phyloP scores from a whole-genome alignment of 2,797 vertebrate species.

The Orientallactaga sibirica region DNA sequence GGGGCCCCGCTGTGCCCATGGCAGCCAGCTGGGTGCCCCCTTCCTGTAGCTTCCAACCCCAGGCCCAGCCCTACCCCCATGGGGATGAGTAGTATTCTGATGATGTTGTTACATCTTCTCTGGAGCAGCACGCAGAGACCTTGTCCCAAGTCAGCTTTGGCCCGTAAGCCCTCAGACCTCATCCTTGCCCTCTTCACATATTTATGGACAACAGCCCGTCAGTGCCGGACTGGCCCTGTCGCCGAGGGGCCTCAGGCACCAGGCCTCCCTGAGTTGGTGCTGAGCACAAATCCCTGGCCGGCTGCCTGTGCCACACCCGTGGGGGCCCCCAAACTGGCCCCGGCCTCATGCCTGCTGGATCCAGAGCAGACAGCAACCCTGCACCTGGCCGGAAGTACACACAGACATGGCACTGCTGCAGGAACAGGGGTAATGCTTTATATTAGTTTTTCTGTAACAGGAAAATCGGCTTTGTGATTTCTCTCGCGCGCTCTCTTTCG shows the following conservation, averaged over 20 bases:
- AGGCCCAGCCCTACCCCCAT: neutral
- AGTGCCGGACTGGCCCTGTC: too few species aligned
- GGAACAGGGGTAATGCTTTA: conserved; percentile 78
- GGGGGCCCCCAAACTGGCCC: neutral
- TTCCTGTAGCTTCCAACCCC: neutral
- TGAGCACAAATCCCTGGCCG: neutral
- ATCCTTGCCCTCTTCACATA: neutral
- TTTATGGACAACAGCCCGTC: too few species aligned
- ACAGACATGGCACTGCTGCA: conserved; percentile 43
- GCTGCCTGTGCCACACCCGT: neutral
- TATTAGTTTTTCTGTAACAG: conserved; percentile 85
- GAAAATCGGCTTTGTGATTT: conserved; percentile 77
- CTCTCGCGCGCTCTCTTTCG: conserved; percentile 59
- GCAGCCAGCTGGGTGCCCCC: neutral
- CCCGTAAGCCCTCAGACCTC: neutral
- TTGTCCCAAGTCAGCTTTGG: neutral
- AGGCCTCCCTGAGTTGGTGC: neutral
- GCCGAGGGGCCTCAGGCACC: neutral
- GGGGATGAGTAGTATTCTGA: neutral
- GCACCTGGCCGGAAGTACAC: conserved; percentile 41
- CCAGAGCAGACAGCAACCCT: neutral
- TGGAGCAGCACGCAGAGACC: neutral
- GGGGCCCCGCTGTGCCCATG: neutral
- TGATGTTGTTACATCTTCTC: neutral
- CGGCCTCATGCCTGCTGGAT: neutral